Evolutionary conservation across 2,113 vertebrate species (phyloP).

Genomic region (Papio anubis): DNA sequence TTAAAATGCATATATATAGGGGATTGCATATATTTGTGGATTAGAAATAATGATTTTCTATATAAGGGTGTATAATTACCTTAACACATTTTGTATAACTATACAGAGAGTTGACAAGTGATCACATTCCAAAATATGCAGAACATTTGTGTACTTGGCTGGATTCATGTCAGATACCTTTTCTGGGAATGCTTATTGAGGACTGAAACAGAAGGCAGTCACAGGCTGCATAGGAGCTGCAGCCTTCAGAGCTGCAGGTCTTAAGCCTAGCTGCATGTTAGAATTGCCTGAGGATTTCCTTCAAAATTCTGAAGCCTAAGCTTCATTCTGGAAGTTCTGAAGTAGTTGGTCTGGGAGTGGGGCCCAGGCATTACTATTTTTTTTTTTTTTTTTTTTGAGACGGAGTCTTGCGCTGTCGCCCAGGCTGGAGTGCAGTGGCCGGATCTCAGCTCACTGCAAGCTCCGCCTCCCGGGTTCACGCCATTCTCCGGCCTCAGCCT

Average conservation of each 20-base stretch:
- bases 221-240: neutral
- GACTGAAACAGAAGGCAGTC: neutral
- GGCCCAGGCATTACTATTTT: no score
- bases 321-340: neutral
- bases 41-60: neutral
- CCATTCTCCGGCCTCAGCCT: no score
- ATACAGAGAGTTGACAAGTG: neutral
- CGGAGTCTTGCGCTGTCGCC: no score
- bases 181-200: neutral
- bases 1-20: neutral
- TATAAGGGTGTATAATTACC: neutral
- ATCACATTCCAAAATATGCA: neutral
- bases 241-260: fast-evolving
- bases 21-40: neutral
- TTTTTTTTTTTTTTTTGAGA: no score
- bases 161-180: neutral
- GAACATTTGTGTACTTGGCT: neutral
- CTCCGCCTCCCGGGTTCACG: no score
- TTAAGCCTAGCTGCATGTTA: neutral
- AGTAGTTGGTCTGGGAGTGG: neutral
- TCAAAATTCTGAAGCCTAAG: neutral
- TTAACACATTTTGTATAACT: neutral
- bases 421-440: no score
- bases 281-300: neutral
- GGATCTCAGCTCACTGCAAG: no score